Base-by-base conservation (phyloP, 1,140 invertebrate species). In the Halesus radiatus region DNA sequence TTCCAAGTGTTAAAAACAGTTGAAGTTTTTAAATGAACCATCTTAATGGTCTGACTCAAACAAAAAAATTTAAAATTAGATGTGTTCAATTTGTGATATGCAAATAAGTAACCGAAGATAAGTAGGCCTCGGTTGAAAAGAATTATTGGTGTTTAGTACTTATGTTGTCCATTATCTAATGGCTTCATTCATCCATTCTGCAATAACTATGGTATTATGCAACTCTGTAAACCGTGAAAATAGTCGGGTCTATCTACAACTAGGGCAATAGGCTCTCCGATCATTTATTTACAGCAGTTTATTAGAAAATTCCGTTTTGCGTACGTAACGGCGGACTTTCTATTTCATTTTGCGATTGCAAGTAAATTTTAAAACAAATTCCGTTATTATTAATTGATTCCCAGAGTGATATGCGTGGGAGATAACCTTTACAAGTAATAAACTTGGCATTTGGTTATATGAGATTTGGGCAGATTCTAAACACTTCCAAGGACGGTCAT, bases 281-380 rank as follows among this genome's bases (percentile, higher is more conserved):
- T 64, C 16, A 22, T 29, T 64, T 64, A 64, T 64, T 64, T 32
- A 32, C 26, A 64, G 22, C 22, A n/a, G 26, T 22, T 64, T 64
- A 23, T 29, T 16, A 64, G 62, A 32, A 64, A 64, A 32, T 26
- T 29, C 62, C 16, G 16, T 37, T 64, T 64, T 64, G 62, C 62
- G 62, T 64, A 64, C 62, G 62, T 64, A 64, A 64, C 62, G 16
- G 22, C 22, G 16, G 62, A 64, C 62, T 64, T 64, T 64, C 62
- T 64, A 64, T 64, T 64, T 64, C 26, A 29, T 26, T 64, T 64
- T 16, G 6, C 16, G 23, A 20, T 20, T 23, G 18, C 23, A 6
- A 20, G 13, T 6, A 60, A 23, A 60, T 20, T 60, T 60, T 13
- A 23, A 6, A 23, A 60, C n/a, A 20, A 22, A 60, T 60, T 60